Evolutionary conservation across 2,113 vertebrate species (phyloP), one percentile per base, ranked within the genome.

Genomic region (Cepphus grylle): DNA sequence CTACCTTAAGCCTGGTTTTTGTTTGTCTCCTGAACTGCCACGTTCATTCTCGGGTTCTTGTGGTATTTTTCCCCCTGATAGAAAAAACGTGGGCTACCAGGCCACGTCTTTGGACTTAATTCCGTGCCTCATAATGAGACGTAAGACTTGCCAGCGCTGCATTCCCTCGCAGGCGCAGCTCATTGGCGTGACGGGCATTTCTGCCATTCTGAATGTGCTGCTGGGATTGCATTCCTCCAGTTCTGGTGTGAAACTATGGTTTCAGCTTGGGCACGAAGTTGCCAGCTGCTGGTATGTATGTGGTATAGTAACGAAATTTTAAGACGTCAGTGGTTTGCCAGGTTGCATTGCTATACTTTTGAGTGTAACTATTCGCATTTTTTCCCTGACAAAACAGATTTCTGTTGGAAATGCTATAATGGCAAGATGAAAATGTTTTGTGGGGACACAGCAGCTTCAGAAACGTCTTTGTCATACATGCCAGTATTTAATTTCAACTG

Each of bases 101-200:
- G 38, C 49, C 12, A 3, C 2, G 19, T 30, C 63, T 71, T 56
- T 50, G n/a, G 61, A 79, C 13, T 63, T 63, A 63, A 45, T 82
- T 70, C 65, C 10, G 0, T 21, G 32, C 25, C 69, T 74, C 34
- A 2, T 38, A 53, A 59, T 11, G 70, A 63, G 47, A 23, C 1
- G 0, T 25, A 3, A 18, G 70, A 7, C 21, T 79, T 72, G 73
- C 61, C 61, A 55, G 61, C 0, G 2, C 78, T 63, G 38, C 42
- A 8, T 85, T 92, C 52, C 42, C 67, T 82, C 0, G 0, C n/a
- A 29, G 69, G 66, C 1, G 1, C 71, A 40, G 81, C 42, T 58
- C 2, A 4, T 47, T 85, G 42, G 29, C 1, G 0, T 52, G 49
- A 26, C 0, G 7, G 21, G 66, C 0, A 0, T 76, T 86, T 30